Conservation (phyloP, 2,113 vertebrate genomes). For the Athene noctua region DNA sequence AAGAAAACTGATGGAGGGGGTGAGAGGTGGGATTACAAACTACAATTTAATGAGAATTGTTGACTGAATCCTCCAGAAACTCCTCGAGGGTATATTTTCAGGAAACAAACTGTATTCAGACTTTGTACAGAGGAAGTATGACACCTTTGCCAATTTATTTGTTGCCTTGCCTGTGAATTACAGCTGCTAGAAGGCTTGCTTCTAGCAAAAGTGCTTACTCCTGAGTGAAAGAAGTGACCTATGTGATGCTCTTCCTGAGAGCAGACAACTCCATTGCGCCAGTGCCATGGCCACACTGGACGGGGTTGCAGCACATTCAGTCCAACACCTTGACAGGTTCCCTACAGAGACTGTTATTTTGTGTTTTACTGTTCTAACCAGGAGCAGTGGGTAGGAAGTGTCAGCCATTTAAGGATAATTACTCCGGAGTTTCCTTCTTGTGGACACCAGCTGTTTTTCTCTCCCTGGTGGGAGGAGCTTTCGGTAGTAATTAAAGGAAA, state of each 20-base stretch:
- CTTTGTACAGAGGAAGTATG: neutral
- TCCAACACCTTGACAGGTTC: neutral
- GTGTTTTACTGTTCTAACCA: conserved; percentile 10
- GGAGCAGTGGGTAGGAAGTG: conserved; percentile 36
- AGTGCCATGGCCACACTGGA: accelerated
- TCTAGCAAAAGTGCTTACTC: neutral
- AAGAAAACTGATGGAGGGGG: neutral
- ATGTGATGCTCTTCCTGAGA: neutral
- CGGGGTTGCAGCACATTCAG: neutral
- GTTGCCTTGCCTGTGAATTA: conserved; percentile 3
- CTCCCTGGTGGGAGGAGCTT: conserved; percentile 54
- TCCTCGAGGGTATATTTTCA: neutral
- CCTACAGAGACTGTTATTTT: neutral
- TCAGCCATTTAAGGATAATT: conserved; percentile 49
- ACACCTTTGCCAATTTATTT: neutral
- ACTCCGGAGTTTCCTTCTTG: neutral
- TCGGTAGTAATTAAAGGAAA: conserved; percentile 46
- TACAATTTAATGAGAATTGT: neutral
- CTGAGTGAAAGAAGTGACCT: neutral
- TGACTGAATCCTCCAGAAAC: conserved; percentile 10
- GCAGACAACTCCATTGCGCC: neutral
- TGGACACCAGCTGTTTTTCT: conserved; percentile 49
- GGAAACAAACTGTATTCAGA: neutral
- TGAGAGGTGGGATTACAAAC: neutral
- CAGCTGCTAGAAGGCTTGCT: neutral